Base-by-base conservation (phyloP, 2,797 vertebrate species). In the Spatula clypeata region DNA sequence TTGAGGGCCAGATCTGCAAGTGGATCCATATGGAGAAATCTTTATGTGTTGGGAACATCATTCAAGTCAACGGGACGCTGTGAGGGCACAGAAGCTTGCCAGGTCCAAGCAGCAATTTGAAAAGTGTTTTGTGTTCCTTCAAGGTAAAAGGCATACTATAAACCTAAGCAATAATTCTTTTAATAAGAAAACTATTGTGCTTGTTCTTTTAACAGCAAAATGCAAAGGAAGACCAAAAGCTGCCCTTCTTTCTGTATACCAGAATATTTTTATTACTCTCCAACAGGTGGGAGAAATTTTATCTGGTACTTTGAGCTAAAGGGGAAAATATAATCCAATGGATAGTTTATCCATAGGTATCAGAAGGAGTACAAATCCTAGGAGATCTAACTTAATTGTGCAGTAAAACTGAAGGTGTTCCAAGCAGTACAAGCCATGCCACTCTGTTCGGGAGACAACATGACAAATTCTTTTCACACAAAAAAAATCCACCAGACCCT, bases 201-300 rank as follows among this genome's bases (percentile, higher is more conserved):
- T 83, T 94, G 62, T 86, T 77, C 57, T 95, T 93, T 83, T 88
- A 87, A 74, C 40, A 90, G 44, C 26, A 96, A 83, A 94, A 88
- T 85, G 38, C 14, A 79, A 71, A 26, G 44, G 27, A 84, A 86
- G 54, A 93, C 62, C 64, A 66, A 91, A 94, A 70, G 51, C 9
- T n/a, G 31, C 31, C 17, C 24, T 72, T 34, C 38, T 79, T 86
- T 79, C 57, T 53, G 31, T 15, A n/a, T 29, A 69, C 36, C 16
- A 60, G 54, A 91, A 61, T 58, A 34, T 13, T 23, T 15, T 62
- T 75, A 3, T 90, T 93, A 88, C 95, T 86, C 60, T 73, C 76
- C 79, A 93, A 58, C 44, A 96, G 71, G 93, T 96, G 89, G 91
- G 77, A 97, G 90, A 87, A 97, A 97, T 97, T 88, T 94, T 92